These are phyloP conservation scores for Lamellibrachia satsuma DNA, from an alignment of 2,888 invertebrate species.

Conservation along the genomic window DNA sequence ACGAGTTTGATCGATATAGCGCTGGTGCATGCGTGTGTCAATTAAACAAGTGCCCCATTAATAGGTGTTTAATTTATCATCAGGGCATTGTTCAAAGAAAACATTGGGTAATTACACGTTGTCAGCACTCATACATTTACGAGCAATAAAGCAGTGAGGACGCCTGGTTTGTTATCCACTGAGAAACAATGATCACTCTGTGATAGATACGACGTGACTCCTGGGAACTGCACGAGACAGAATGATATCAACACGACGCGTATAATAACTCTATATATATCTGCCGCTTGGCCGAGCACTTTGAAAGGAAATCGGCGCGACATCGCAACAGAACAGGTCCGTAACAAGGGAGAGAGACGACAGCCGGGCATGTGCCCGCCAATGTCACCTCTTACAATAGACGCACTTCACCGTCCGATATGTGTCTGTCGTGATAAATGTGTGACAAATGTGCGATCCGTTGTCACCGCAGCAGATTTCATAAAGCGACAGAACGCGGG, in stretches of 20 bases:
- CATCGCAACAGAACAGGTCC: not conserved
- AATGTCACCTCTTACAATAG: not conserved
- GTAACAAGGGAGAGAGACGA: not conserved
- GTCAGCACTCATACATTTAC: not conserved
- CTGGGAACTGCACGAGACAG: not conserved
- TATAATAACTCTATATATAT: constrained; percentile 17
- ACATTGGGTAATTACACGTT: not conserved
- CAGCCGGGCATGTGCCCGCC: not conserved
- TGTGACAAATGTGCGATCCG: not conserved
- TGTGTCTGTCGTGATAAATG: not conserved
- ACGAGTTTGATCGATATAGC: not conserved
- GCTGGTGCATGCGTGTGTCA: not conserved
- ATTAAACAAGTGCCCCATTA: not conserved
- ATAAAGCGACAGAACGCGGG: not conserved
- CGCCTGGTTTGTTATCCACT: not conserved
- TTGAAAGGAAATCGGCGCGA: not conserved
- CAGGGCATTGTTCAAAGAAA: not conserved
- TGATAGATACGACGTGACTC: not conserved
- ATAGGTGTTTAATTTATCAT: not conserved
- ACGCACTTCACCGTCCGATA: not conserved
- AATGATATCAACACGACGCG: not conserved
- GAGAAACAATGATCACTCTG: not conserved
- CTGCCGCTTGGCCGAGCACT: not conserved
- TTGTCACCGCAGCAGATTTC: not conserved
- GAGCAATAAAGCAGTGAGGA: not conserved